A percentile compares a stretch with the other conserved stretches of the same genome.
phyloP scores from a whole-genome alignment of 2,113 vertebrate genomes.

The Channa argus region DNA sequence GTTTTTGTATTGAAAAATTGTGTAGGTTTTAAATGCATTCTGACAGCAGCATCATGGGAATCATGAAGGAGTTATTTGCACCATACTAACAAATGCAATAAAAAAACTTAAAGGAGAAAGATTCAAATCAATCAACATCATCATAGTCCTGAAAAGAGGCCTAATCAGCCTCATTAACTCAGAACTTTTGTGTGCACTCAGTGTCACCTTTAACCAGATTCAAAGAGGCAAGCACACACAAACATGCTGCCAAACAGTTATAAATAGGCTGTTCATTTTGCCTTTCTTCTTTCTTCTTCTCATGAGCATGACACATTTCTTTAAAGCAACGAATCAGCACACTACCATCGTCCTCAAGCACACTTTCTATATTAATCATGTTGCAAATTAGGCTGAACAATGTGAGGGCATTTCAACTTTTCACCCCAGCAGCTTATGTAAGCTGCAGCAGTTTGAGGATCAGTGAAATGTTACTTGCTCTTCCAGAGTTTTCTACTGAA shows the following conservation, averaged over 20 bases:
- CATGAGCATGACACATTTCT: not conserved
- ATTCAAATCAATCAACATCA: not conserved
- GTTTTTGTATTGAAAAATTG: too few relatives aligned
- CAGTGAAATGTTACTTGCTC: slow-evolving; percentile 7
- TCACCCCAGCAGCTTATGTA: slow-evolving; percentile 26
- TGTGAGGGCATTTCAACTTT: slow-evolving; percentile 46
- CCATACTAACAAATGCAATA: not conserved
- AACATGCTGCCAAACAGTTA: not conserved
- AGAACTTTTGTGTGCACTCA: not conserved
- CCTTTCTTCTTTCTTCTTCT: not conserved
- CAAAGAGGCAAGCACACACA: not conserved
- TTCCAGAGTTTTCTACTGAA: not conserved
- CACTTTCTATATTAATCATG: slow-evolving; percentile 23
- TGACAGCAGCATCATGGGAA: not conserved
- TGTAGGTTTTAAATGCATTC: too few relatives aligned
- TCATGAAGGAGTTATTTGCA: not conserved
- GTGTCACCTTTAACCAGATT: not conserved
- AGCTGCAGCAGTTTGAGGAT: slow-evolving; percentile 8
- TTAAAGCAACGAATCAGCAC: slow-evolving; percentile 11
- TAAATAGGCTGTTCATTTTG: not conserved
- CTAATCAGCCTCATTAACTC: not conserved
- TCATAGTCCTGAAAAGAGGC: not conserved
- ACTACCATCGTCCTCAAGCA: slow-evolving; percentile 12
- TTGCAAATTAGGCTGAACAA: slow-evolving; percentile 29
- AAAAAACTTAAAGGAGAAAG: not conserved